These are phyloP conservation scores for Sebastes steindachneri DNA, from an alignment of 2,797 vertebrate genomes.

Conservation along the genomic window DNA sequence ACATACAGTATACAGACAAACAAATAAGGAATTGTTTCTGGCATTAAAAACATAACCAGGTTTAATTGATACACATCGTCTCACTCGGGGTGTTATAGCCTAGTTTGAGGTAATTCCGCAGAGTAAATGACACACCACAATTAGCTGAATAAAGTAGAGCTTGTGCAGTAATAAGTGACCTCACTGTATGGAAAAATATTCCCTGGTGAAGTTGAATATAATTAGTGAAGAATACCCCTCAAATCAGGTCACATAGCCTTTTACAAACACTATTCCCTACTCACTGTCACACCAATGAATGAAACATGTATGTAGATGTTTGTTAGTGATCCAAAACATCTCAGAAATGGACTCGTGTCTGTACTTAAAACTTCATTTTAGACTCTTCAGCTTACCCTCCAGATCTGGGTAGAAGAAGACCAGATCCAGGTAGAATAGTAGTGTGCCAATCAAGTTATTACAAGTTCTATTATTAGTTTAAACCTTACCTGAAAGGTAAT, in stretches of 20 bases:
- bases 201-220: constrained; percentile 57
- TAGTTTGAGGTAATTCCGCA: constrained; percentile 62
- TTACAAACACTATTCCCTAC: no score
- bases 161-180: constrained; percentile 70
- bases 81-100: constrained; percentile 56
- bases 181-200: constrained; percentile 68
- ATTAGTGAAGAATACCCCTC: constrained; percentile 76
- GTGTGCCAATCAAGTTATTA: no score
- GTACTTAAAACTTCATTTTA: no score
- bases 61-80: constrained; percentile 31
- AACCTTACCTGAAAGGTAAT: no score
- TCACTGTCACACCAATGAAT: no score
- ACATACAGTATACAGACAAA: background rate
- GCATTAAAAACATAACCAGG: constrained; percentile 25
- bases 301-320: no score
- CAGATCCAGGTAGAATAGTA: no score
- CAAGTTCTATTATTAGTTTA: no score
- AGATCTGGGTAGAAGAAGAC: no score
- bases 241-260: constrained; percentile 66
- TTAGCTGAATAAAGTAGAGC: constrained; percentile 74
- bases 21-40: background rate
- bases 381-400: no score
- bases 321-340: no score
- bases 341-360: no score
- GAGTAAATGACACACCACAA: constrained; percentile 68